Percentiles rank a stretch among this genome's conserved stretches.
phyloP scores from a whole-genome alignment of 2,113 vertebrate species.

The Gymnogyps californianus region DNA sequence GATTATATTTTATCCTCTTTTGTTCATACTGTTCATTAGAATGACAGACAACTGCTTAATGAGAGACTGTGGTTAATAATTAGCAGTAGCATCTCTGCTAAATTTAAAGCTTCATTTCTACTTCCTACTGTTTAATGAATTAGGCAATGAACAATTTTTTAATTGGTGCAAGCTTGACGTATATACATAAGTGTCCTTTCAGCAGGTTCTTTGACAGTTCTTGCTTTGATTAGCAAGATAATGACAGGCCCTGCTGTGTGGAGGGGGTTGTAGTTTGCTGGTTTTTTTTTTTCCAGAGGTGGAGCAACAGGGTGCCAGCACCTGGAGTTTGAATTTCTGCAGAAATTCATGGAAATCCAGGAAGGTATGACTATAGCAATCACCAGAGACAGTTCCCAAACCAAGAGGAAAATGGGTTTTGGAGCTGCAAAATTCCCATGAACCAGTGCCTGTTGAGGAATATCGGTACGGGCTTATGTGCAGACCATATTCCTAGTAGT shows the following conservation, averaged over 20 bases:
- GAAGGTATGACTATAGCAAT: not conserved
- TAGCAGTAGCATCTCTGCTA: conserved; percentile 37
- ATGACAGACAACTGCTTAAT: conserved; percentile 36
- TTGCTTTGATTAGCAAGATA: conserved; percentile 23
- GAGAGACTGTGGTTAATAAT: conserved; percentile 38
- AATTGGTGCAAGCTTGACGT: not conserved
- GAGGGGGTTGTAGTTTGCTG: not conserved
- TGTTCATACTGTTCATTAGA: not conserved
- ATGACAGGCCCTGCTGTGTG: not conserved
- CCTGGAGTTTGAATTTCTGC: not conserved
- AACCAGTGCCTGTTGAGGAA: not conserved
- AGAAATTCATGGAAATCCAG: not conserved
- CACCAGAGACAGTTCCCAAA: not conserved
- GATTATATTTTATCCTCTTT: conserved; percentile 11
- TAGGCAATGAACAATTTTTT: not conserved
- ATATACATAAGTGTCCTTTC: not conserved
- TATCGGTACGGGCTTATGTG: not conserved
- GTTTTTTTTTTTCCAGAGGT: not conserved
- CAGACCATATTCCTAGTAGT: not conserved
- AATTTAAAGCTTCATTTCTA: conserved; percentile 42
- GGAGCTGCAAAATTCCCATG: not conserved
- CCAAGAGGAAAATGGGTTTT: not conserved
- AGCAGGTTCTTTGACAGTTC: not conserved
- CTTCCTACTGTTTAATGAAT: conserved; percentile 48
- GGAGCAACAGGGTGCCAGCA: not conserved